Conservation (phyloP, 2,113 vertebrate species). For the Corynorhinus townsendii region DNA sequence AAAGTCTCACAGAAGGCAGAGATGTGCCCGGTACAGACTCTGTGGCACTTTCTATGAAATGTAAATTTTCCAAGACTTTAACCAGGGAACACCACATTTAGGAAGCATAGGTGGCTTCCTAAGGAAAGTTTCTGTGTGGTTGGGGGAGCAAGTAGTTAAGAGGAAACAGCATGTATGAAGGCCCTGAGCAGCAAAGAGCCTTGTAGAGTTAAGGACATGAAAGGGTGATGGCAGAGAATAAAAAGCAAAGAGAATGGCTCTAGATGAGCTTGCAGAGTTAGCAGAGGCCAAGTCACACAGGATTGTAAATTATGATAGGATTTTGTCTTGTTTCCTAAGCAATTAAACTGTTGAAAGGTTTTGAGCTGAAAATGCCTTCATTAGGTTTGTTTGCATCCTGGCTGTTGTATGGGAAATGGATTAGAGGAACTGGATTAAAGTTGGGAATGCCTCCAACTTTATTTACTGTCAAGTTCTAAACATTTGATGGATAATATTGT, state of each 20-base stretch:
- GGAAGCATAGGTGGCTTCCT: background rate
- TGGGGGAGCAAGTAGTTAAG: background rate
- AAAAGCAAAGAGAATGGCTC: background rate
- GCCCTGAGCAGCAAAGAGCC: background rate
- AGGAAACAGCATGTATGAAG: background rate
- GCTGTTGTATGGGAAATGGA: background rate
- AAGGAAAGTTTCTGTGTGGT: background rate
- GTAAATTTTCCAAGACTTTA: background rate
- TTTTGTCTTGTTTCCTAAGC: background rate
- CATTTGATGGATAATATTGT: background rate
- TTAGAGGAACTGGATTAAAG: background rate
- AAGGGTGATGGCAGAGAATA: background rate
- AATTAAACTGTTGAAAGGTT: background rate
- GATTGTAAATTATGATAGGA: background rate
- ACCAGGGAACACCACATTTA: background rate
- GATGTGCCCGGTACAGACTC: background rate
- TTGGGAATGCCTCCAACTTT: background rate
- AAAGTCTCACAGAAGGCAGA: background rate
- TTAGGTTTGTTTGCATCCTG: background rate
- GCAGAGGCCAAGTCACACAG: background rate
- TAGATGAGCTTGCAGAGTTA: background rate
- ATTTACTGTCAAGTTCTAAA: background rate
- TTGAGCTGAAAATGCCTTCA: background rate
- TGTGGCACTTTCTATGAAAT: background rate
- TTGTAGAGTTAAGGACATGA: background rate